Conservation (phyloP, 2,113 vertebrate genomes). For the Neotoma lepida region DNA sequence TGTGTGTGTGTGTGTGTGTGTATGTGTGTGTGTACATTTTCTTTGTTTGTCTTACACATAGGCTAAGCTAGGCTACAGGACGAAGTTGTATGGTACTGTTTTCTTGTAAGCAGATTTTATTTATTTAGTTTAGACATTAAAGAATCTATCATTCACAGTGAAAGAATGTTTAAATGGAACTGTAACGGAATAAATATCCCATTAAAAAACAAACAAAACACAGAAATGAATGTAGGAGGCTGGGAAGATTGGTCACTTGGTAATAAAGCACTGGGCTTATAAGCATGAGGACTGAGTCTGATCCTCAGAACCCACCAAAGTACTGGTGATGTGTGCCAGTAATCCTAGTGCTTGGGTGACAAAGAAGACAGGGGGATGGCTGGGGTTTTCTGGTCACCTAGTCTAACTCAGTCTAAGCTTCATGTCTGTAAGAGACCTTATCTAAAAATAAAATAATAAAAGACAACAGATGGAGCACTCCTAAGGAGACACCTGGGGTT, state of each 20-base stretch:
- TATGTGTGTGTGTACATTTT: not conserved
- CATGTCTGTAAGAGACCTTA: not conserved
- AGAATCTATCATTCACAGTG: not conserved
- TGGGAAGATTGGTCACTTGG: not conserved
- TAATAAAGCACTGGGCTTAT: not conserved
- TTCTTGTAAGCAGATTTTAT: not conserved
- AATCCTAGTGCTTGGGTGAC: not conserved
- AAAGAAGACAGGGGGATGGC: not conserved
- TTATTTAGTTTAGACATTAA: not conserved
- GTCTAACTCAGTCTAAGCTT: not conserved
- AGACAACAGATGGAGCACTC: not conserved
- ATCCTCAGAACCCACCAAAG: not conserved
- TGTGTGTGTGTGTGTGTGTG: not conserved
- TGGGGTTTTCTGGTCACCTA: no score
- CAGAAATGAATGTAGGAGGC: not conserved
- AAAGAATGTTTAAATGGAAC: not conserved
- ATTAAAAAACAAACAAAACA: not conserved
- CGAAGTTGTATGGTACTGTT: not conserved
- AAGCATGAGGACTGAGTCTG: not conserved
- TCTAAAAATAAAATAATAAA: not conserved
- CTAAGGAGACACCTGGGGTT: not conserved
- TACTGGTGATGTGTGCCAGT: not conserved
- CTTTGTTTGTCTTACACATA: not conserved
- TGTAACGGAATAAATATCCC: not conserved
- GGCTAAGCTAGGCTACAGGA: not conserved